phyloP scores from a whole-genome alignment of 2,113 vertebrate genomes.

The Cheilinus undulatus region DNA sequence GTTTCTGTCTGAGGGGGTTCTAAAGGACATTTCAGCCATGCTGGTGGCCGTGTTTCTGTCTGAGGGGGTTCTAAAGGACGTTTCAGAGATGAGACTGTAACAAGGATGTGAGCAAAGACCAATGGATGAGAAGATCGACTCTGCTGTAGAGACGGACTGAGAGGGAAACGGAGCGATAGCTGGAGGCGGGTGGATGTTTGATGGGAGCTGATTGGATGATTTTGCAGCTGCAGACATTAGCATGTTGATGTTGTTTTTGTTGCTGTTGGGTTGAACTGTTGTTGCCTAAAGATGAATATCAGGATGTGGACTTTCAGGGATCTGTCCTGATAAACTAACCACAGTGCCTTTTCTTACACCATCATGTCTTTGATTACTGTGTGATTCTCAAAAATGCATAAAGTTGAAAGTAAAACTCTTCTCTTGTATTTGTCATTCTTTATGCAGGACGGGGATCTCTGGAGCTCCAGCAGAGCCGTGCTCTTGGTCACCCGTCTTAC shows the following conservation, averaged over 20 bases:
- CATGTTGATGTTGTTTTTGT: constrained; percentile 20
- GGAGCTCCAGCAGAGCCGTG: too few species aligned
- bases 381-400: constrained; percentile 60
- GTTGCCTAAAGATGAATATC: constrained; percentile 11
- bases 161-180: neutral
- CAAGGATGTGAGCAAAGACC: constrained; percentile 9
- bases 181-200: neutral
- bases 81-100: constrained; percentile 2
- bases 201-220: constrained; percentile 2
- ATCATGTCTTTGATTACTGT: constrained; percentile 44
- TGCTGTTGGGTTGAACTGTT: neutral
- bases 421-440: neutral
- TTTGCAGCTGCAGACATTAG: neutral
- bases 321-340: constrained; percentile 17
- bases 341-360: constrained; percentile 36
- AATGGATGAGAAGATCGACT: neutral
- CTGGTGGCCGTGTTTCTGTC: too few species aligned
- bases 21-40: too few species aligned
- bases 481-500: too few species aligned
- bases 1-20: too few species aligned
- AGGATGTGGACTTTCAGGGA: constrained; percentile 2
- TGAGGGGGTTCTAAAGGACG: too few species aligned
- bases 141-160: constrained; percentile 10
- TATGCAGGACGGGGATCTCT: too few species aligned
- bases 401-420: constrained; percentile 33